Percentiles rank a stretch among this genome's conserved stretches.
Conservation (phyloP, 1,140 invertebrate species). For the Tyrophagus putrescentiae region DNA sequence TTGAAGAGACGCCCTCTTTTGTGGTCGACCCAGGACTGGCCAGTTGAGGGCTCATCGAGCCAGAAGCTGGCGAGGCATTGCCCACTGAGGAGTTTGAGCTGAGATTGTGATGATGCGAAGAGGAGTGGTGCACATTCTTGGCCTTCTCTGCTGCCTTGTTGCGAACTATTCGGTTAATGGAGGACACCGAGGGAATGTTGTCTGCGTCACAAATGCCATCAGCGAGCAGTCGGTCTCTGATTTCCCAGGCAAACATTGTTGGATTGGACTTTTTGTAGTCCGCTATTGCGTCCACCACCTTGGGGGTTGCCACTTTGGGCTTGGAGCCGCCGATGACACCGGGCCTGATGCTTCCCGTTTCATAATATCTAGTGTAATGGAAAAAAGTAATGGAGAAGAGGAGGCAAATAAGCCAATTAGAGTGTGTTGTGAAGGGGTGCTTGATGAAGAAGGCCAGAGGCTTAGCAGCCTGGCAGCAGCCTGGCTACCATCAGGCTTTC, state of each 20-base stretch:
- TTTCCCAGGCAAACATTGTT: constrained; percentile 99
- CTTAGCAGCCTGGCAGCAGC: too few species aligned
- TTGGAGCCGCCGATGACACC: constrained; percentile 98
- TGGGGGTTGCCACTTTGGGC: constrained; percentile 95
- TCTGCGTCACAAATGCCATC: constrained; percentile 96
- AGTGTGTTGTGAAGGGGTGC: too few species aligned
- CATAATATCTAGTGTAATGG: constrained; percentile 64
- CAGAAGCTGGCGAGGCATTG: constrained; percentile 33
- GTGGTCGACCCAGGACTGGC: constrained; percentile 17
- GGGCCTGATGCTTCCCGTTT: constrained; percentile 95
- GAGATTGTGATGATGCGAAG: background rate
- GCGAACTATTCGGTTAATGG: constrained; percentile 92
- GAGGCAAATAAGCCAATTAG: too few species aligned
- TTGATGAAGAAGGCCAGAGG: too few species aligned
- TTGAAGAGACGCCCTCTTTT: background rate
- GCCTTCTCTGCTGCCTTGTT: constrained; percentile 92
- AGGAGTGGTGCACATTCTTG: constrained; percentile 49
- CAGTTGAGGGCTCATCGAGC: constrained; percentile 12
- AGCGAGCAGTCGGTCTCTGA: constrained; percentile 81
- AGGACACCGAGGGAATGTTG: constrained; percentile 95
- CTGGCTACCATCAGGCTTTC: background rate
- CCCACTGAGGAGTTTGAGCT: constrained; percentile 34
- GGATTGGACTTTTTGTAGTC: constrained; percentile 97
- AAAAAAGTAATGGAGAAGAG: constrained; percentile 14
- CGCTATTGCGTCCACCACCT: constrained; percentile 93